Evolutionary conservation across 2,888 invertebrate genomes (phyloP), one percentile per base, ranked within the genome.

Genomic region (Lithophane semibrunnea): DNA sequence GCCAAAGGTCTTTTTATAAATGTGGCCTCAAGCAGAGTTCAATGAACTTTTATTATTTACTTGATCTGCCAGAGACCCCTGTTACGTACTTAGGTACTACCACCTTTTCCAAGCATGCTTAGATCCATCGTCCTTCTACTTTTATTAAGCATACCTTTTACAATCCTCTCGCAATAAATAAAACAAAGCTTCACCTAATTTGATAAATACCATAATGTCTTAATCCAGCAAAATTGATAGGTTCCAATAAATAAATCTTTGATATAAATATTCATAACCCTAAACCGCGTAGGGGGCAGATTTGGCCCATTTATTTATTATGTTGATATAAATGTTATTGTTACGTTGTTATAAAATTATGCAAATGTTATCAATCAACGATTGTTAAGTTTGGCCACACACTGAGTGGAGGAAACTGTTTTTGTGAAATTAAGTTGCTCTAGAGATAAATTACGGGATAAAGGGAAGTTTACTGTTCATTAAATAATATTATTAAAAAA

Each of bases 341-440:
- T 89, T 79, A 82, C 49, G 70, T 89, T 79, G 77, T 87, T 86
- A 88, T 86, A 90, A 86, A 85, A 87, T 88, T 89, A 86, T 76
- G 84, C 85, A 77, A 92, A 91, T 92, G 86, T 90, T 89, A 84
- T 83, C 82, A 84, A 88, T 89, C 89, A 87, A 79, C 82, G 77
- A 83, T 88, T 89, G 87, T 87, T 87, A 69, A 63, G 73, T 80
- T 70, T 73, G 91, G 49, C 92, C 92, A 91, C 92, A 92, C 92
- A 92, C 90, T 86, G 88, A 58, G 89, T 52, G 42, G 12, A 68
- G 65, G 63, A 66, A 71, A 49, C 16, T 29, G 52, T 79, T 82
- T 77, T 82, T 79, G 44, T 63, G 4, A 5, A 74, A 79, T 87
- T 80, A 84, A 47, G 42, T 76, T 73, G 73, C 75, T 77, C 5